A percentile compares a stretch with the other conserved stretches of the same genome.
phyloP scores from a whole-genome alignment of 2,797 vertebrate genomes.

The Rhinoraja longicauda region DNA sequence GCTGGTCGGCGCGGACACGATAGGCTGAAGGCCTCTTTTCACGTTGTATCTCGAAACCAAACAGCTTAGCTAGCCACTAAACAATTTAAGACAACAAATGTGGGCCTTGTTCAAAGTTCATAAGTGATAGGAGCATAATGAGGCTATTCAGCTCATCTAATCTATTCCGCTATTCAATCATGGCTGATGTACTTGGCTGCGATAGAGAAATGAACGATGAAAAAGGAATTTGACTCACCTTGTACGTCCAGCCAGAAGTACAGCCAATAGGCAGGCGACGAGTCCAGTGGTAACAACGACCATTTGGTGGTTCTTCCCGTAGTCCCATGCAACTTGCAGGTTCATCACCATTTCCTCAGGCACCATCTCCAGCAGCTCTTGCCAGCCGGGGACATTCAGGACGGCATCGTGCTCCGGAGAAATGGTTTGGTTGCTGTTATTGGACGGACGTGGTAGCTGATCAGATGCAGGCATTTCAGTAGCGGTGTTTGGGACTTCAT shows the following conservation, averaged over 20 bases:
- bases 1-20: too few species aligned
- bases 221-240: constrained; percentile 58
- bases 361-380: constrained; percentile 61
- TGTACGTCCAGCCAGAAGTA: constrained; percentile 75
- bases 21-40: too few species aligned
- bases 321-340: constrained; percentile 62
- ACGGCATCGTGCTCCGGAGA: constrained; percentile 39
- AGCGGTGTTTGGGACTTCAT: constrained; percentile 28
- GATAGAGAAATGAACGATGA: not conserved
- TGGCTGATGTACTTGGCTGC: not conserved
- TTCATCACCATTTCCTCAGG: constrained; percentile 59
- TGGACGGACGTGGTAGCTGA: not conserved
- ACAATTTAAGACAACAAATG: too few species aligned
- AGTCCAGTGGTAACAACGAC: constrained; percentile 70
- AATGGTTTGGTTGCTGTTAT: not conserved
- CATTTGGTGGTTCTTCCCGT: constrained; percentile 72
- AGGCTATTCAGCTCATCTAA: too few species aligned
- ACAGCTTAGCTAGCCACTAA: too few species aligned
- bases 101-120: too few species aligned
- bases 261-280: constrained; percentile 73
- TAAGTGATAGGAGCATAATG: too few species aligned
- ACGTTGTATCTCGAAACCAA: too few species aligned
- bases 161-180: too few species aligned
- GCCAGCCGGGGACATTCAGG: constrained; percentile 52
- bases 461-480: not conserved